A percentile compares a stretch with the other conserved stretches of the same genome.
Conservation (phyloP, 2,113 vertebrate species). For the Plecturocebus donacophilus region DNA sequence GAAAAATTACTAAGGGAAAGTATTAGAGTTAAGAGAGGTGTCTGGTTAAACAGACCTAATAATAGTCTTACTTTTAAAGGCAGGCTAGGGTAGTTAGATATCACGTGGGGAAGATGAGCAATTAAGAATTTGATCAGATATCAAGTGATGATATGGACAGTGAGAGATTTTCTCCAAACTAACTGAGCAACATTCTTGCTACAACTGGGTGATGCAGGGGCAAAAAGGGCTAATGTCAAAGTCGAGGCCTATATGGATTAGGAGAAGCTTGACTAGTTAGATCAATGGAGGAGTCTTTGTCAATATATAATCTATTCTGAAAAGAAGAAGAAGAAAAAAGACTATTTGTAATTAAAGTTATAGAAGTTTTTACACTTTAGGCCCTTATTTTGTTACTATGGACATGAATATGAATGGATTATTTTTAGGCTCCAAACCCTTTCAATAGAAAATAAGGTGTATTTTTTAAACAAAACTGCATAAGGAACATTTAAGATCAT, state of each 20-base stretch:
- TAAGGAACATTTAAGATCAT: background rate
- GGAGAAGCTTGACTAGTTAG: background rate
- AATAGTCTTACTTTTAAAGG: too few relatives aligned
- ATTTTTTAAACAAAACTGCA: background rate
- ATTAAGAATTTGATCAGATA: background rate
- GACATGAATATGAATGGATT: background rate
- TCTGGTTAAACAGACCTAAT: background rate
- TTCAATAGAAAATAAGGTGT: background rate
- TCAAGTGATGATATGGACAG: too few relatives aligned
- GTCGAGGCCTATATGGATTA: background rate
- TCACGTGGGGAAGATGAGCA: too few relatives aligned
- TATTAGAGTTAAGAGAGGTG: background rate
- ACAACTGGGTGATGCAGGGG: too few relatives aligned
- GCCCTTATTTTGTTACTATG: constrained; percentile 22
- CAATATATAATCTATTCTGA: background rate
- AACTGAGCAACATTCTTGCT: background rate
- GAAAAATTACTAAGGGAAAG: background rate
- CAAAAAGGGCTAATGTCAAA: background rate
- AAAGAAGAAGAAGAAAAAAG: background rate
- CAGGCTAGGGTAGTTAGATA: background rate
- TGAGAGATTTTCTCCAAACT: background rate
- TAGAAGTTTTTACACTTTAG: background rate
- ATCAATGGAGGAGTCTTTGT: background rate
- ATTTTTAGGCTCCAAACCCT: background rate
- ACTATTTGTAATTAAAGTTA: background rate